Conservation (phyloP, 2,113 vertebrate species). For the Sturnira hondurensis region DNA sequence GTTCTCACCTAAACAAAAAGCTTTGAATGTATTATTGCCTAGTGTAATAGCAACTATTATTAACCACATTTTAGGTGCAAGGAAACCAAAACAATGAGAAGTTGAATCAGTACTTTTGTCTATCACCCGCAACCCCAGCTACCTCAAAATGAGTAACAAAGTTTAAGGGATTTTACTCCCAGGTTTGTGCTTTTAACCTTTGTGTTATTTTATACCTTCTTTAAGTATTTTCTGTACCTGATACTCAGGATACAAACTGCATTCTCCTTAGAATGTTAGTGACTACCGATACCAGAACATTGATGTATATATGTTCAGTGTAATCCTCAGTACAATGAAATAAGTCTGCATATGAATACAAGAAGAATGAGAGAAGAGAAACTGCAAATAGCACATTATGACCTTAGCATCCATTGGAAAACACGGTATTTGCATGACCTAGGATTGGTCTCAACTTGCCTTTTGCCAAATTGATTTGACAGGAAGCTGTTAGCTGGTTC, state of each 20-base stretch:
- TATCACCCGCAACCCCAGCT: fast-evolving
- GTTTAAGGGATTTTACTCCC: neutral
- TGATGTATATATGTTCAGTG: neutral
- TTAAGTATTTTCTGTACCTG: neutral
- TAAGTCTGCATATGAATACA: neutral
- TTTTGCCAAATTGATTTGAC: neutral
- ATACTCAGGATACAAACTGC: neutral
- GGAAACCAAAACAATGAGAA: neutral
- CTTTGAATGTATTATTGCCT: neutral
- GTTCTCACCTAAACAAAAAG: conserved; percentile 1
- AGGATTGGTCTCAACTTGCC: neutral
- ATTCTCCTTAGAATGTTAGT: conserved; percentile 43
- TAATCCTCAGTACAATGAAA: neutral
- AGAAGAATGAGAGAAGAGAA: neutral
- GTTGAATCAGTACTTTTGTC: neutral
- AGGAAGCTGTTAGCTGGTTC: neutral
- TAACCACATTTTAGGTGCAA: neutral
- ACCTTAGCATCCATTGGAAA: neutral
- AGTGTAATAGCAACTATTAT: neutral
- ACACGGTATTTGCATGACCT: neutral
- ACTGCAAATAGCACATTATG: neutral
- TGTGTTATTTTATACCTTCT: neutral
- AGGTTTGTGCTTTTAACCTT: neutral
- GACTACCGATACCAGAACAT: neutral
- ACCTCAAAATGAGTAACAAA: neutral